Conservation (phyloP, 2,888 invertebrate species). For the Pandemis cinnamomeana region DNA sequence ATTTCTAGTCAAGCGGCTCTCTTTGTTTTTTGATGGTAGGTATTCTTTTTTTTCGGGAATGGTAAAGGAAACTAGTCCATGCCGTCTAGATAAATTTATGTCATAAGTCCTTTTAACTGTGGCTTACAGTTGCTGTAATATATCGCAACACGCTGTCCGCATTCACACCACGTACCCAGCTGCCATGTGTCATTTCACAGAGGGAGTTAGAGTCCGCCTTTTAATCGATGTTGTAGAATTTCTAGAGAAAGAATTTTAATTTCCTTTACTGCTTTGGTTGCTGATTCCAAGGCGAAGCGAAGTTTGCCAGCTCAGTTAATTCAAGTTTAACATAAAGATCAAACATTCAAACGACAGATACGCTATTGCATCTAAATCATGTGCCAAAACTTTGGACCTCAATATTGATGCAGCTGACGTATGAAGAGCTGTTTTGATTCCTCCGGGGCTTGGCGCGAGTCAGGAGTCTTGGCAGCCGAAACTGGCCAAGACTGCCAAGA, state of each 20-base stretch:
- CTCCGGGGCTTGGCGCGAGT: background rate
- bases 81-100: background rate
- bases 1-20: too few relatives aligned
- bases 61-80: background rate
- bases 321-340: background rate
- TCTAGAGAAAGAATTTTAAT: background rate
- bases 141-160: background rate
- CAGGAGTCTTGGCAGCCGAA: background rate
- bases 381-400: background rate
- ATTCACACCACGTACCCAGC: background rate
- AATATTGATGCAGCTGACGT: background rate
- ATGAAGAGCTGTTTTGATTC: slow-evolving; percentile 11
- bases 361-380: background rate
- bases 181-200: background rate
- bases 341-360: background rate
- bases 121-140: background rate
- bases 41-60: background rate
- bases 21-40: background rate
- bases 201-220: background rate
- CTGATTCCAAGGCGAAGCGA: too few relatives aligned
- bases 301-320: background rate
- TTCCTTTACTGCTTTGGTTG: too few relatives aligned
- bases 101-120: too few relatives aligned
- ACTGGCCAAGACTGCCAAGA: slow-evolving; percentile 2
- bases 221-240: background rate